Base-by-base conservation (phyloP, 2,888 invertebrate genomes). In the Drosophila kanekoi region DNA sequence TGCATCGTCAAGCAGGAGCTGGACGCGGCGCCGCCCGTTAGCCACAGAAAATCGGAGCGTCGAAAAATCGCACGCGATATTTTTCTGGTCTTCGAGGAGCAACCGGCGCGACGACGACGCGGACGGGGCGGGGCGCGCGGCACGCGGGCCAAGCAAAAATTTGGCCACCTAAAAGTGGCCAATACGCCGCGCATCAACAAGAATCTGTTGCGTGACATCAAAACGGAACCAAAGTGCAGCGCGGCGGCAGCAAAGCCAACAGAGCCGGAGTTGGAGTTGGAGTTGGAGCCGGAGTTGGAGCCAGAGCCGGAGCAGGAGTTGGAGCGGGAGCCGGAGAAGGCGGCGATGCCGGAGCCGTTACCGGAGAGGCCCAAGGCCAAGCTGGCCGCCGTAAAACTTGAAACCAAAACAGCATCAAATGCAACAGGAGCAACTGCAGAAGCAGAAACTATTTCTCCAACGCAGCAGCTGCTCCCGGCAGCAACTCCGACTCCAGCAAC, bases 61-160 rank as follows among this genome's bases (percentile, higher is more conserved):
- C 90, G 92, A 72, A 92, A 92, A 89, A 89, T 92, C 37, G 91
- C 92, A 2, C 90, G 92, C 9, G 92, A 92, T 61, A 92, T 92
- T 43, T 92, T 91, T 63, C 80, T 92, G 72, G 91, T 92, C 4
- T 91, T 92, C 66, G 92, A 92, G 72, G 91, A 92, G 64, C 89
- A 91, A 65, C 86, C 91, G 3, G 73, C 78, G n/a, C 81, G 87
- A 14, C 85, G 90, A 18, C 79, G 86, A 16, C 79, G 87, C 2
- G 81, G 77, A 0, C 82, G 81, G 8, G 83, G 86, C 60, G 89
- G 90, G n/a, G 72, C 87, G 6, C 79, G 80, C 35, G 89, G 87
- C 67, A 65, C 87, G n/a, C 76, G 88, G 23, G 83, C 91, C 53
- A 91, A 91, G 59, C 81, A 89, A 44, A 91, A 86, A 58, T 88